Evolutionary conservation across 2,797 vertebrate species (phyloP).

Genomic region (Tachyglossus aculeatus): DNA sequence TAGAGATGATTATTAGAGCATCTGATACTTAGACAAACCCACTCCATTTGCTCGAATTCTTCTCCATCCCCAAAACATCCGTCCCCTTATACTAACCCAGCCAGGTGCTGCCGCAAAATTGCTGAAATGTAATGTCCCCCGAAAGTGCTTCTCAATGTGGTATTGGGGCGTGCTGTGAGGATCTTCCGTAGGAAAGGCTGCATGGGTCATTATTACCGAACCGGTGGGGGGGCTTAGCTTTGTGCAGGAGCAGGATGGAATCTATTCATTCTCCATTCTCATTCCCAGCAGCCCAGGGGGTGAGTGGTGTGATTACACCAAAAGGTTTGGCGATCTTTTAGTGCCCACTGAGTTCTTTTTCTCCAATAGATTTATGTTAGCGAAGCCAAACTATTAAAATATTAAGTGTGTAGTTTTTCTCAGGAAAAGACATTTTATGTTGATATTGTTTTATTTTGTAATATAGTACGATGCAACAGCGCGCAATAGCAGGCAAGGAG

Average conservation of each 20-base stretch:
- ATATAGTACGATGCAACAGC: constrained; percentile 35
- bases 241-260: background rate
- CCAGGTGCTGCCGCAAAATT: too few relatives aligned
- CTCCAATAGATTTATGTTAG: constrained; percentile 19
- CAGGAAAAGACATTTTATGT: constrained; percentile 45
- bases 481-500: constrained; percentile 31
- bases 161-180: too few relatives aligned
- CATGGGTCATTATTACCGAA: background rate
- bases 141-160: too few relatives aligned
- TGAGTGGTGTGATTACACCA: constrained; percentile 25
- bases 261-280: background rate
- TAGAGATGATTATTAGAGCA: too few relatives aligned
- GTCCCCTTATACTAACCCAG: too few relatives aligned
- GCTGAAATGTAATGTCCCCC: too few relatives aligned
- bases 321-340: constrained; percentile 35
- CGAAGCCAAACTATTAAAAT: constrained; percentile 34
- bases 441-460: constrained; percentile 55
- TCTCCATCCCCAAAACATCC: too few relatives aligned
- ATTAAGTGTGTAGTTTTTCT: constrained; percentile 23
- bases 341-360: background rate
- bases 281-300: background rate
- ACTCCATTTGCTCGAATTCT: too few relatives aligned
- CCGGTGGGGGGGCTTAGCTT: background rate
- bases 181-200: background rate
- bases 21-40: too few relatives aligned